Percentiles rank a stretch among this genome's conserved stretches.
Evolutionary conservation across 2,797 vertebrate species (phyloP).

Genomic region (Mormyrus proboscirostris): DNA sequence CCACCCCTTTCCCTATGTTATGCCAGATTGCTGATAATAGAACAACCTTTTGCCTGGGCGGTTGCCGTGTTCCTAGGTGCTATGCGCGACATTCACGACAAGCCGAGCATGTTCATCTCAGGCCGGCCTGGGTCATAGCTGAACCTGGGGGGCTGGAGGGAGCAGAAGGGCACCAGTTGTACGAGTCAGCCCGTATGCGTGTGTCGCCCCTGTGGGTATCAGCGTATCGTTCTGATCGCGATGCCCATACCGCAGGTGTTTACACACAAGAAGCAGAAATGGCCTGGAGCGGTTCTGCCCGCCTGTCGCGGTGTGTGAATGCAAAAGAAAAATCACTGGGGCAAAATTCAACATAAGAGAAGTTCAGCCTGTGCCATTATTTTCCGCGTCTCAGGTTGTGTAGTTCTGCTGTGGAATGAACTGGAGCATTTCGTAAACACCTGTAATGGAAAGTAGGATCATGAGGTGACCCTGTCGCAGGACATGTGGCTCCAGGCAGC

Average conservation of each 20-base stretch:
- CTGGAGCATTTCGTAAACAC: neutral
- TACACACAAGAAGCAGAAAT: neutral
- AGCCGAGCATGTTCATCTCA: slow-evolving; percentile 18
- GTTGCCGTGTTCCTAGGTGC: slow-evolving; percentile 4
- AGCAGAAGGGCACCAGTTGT: neutral
- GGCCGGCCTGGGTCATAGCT: neutral
- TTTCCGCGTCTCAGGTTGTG: neutral
- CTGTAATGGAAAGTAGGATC: neutral
- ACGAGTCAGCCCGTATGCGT: neutral
- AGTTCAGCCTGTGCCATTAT: neutral
- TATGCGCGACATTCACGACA: neutral
- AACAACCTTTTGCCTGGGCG: slow-evolving; percentile 17
- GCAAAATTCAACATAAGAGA: neutral
- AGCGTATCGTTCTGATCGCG: neutral
- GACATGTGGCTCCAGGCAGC: neutral
- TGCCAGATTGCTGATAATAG: slow-evolving; percentile 26
- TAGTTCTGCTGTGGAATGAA: neutral
- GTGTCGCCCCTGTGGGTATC: neutral
- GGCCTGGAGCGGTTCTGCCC: neutral
- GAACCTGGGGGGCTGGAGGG: neutral
- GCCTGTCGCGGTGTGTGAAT: too few relatives aligned
- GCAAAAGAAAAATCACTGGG: neutral
- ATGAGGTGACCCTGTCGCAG: neutral
- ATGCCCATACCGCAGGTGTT: neutral
- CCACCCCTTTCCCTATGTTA: neutral